These are phyloP conservation scores for Neopelma chrysocephalum DNA, from an alignment of 2,797 vertebrate genomes.

Conservation along the genomic window DNA sequence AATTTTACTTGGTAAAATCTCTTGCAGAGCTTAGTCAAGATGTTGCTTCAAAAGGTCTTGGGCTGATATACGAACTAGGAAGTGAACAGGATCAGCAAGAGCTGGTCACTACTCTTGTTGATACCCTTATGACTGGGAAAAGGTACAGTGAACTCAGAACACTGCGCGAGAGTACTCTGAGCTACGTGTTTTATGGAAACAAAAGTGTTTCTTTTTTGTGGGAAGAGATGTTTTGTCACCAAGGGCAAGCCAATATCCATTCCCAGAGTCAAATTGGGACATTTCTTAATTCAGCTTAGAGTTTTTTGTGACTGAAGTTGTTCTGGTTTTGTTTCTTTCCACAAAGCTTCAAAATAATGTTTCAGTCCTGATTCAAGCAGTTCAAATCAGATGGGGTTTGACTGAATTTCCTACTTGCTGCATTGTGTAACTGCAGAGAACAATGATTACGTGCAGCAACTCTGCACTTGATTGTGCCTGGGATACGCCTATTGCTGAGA, in stretches of 20 bases:
- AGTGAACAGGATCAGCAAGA: slow-evolving; percentile 92
- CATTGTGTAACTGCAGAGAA: neutral
- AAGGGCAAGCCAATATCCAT: neutral
- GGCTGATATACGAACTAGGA: slow-evolving; percentile 95
- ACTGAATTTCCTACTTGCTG: neutral
- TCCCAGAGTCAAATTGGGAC: neutral
- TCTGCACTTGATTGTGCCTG: neutral
- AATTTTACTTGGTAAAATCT: slow-evolving; percentile 34
- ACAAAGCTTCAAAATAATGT: neutral
- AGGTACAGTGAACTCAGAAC: slow-evolving; percentile 77
- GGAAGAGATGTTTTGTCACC: neutral
- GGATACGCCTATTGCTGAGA: neutral
- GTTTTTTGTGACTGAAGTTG: neutral
- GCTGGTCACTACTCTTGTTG: slow-evolving; percentile 92
- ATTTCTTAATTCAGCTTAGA: neutral
- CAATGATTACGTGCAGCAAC: neutral
- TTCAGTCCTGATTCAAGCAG: neutral
- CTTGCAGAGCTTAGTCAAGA: slow-evolving; percentile 94
- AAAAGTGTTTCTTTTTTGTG: neutral
- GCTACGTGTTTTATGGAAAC: neutral
- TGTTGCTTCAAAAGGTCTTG: slow-evolving; percentile 96
- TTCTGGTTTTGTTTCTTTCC: neutral
- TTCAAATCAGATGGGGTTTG: neutral
- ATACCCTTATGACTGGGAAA: slow-evolving; percentile 98
- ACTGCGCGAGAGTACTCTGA: neutral